phyloP scores from a whole-genome alignment of 2,113 vertebrate genomes.

The Acrocephalus kingi region DNA sequence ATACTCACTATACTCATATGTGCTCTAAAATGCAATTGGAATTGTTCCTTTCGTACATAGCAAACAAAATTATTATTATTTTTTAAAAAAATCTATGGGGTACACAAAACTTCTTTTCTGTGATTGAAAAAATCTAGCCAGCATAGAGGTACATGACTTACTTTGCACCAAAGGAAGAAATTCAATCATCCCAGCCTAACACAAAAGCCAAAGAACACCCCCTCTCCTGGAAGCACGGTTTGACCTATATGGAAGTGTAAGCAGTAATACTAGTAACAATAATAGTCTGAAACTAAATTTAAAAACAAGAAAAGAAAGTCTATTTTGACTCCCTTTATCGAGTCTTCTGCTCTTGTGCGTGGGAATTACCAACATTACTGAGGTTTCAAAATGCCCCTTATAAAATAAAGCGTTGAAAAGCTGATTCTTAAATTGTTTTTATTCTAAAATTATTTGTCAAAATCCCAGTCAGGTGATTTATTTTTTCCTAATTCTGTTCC shows the following conservation, averaged over 20 bases:
- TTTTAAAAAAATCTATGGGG: background rate
- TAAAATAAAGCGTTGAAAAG: background rate
- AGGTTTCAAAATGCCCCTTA: background rate
- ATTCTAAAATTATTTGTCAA: background rate
- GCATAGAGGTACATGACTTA: background rate
- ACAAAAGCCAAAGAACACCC: background rate
- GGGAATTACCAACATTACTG: background rate
- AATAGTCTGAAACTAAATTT: background rate
- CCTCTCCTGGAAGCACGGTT: background rate
- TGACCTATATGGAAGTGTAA: background rate
- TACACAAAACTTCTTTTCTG: background rate
- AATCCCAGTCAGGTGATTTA: background rate
- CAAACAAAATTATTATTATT: background rate
- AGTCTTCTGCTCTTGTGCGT: background rate
- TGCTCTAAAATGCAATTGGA: background rate
- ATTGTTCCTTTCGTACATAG: background rate
- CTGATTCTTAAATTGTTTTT: background rate
- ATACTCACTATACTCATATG: background rate
- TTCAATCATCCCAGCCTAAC: background rate
- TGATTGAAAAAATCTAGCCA: background rate
- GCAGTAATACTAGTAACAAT: background rate
- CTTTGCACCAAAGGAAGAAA: background rate
- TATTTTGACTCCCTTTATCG: background rate
- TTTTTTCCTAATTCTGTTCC: background rate
- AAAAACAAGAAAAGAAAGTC: fast-evolving